Percentiles rank a stretch among this genome's conserved stretches.
phyloP scores from a whole-genome alignment of 2,797 vertebrate species.

The Trichosurus vulpecula region DNA sequence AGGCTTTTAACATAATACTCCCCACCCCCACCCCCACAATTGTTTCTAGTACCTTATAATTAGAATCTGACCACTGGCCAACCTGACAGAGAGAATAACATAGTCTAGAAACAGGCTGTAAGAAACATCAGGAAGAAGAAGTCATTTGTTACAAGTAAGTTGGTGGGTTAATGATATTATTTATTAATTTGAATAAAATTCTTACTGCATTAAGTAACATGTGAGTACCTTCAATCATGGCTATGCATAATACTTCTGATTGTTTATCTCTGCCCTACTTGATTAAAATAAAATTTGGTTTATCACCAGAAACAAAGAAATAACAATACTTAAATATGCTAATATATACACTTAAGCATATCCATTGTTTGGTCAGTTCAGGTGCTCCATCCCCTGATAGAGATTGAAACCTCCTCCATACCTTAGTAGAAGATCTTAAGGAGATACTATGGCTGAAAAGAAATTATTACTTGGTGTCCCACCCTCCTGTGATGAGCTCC shows the following conservation, averaged over 20 bases:
- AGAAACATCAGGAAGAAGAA: slow-evolving; percentile 34
- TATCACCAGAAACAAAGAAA: slow-evolving; percentile 10
- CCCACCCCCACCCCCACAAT: neutral
- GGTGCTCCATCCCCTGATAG: neutral
- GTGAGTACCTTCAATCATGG: neutral
- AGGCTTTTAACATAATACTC: neutral
- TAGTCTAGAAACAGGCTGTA: slow-evolving; percentile 33
- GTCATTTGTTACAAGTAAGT: slow-evolving; percentile 14
- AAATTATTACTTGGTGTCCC: neutral
- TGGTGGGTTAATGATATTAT: neutral
- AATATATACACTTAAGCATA: neutral
- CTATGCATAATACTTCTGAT: neutral
- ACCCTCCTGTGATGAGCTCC: neutral
- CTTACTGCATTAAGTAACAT: slow-evolving; percentile 5
- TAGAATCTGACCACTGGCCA: neutral
- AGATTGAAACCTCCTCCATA: neutral
- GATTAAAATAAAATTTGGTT: slow-evolving; percentile 8
- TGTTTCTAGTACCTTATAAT: neutral
- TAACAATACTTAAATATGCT: slow-evolving; percentile 3
- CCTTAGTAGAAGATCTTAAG: neutral
- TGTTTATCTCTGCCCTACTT: neutral
- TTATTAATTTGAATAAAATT: slow-evolving; percentile 30
- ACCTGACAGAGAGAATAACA: slow-evolving; percentile 16
- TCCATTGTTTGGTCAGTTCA: neutral
- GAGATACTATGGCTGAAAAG: neutral